A percentile compares a stretch with the other conserved stretches of the same genome.
Evolutionary conservation across 2,113 vertebrate genomes (phyloP).

Genomic region (Bufo bufo): DNA sequence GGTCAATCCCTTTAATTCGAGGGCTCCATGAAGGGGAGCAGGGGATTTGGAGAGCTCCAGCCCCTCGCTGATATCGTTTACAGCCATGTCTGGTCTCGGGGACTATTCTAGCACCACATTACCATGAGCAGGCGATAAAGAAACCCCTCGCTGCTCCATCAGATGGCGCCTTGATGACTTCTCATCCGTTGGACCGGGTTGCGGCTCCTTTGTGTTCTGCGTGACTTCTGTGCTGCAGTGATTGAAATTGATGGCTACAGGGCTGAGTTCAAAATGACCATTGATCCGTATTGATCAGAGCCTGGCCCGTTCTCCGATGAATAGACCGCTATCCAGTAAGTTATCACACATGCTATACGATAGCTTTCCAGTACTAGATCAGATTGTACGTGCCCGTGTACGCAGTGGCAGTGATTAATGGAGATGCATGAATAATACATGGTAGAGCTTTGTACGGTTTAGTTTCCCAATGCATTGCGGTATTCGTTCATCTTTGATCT

Average conservation of each 20-base stretch:
- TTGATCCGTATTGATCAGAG: conserved; percentile 14
- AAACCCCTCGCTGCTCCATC: background rate
- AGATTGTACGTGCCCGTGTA: background rate
- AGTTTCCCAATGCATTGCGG: background rate
- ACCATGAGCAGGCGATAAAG: background rate
- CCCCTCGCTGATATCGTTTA: no score
- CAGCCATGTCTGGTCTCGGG: no score
- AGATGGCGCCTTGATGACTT: background rate
- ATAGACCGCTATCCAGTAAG: background rate
- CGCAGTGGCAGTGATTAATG: background rate
- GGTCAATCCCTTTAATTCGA: no score
- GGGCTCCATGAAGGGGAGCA: no score
- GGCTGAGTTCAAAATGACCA: background rate
- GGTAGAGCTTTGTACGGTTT: background rate
- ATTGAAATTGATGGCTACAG: background rate
- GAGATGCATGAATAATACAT: background rate
- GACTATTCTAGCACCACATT: no score
- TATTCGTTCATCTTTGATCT: background rate
- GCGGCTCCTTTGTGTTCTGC: background rate
- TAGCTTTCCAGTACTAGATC: background rate
- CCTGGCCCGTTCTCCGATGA: background rate
- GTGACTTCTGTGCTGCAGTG: background rate
- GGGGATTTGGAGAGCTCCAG: no score
- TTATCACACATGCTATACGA: background rate
- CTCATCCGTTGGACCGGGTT: background rate